Percentiles rank a stretch among this genome's conserved stretches.
Conservation (phyloP, 2,797 vertebrate genomes). For the Pseudochirops corinnae region DNA sequence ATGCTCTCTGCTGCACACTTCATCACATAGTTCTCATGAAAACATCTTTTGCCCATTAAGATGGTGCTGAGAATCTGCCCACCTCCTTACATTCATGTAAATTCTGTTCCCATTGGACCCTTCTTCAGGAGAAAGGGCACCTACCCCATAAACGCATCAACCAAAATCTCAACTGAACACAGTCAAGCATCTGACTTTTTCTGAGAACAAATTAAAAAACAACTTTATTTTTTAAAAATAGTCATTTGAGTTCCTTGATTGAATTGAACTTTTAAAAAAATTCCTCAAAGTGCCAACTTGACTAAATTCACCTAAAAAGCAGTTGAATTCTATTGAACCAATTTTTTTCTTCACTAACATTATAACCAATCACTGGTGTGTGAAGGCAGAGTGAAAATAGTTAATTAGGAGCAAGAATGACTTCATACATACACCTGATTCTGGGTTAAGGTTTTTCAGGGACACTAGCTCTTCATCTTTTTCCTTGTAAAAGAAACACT, state of each 20-base stretch:
- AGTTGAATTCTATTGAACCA: background rate
- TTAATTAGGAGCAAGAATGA: background rate
- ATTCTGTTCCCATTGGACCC: background rate
- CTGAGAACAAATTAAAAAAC: background rate
- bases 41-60: background rate
- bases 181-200: background rate
- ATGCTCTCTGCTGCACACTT: no score
- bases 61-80: conserved; percentile 21
- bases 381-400: background rate
- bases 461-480: background rate
- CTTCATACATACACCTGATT: background rate
- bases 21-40: background rate
- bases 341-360: background rate
- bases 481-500: background rate
- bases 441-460: background rate
- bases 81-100: background rate
- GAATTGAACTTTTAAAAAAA: background rate
- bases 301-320: conserved; percentile 22
- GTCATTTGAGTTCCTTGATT: background rate
- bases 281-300: background rate
- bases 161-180: background rate
- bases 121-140: conserved; percentile 10
- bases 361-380: background rate
- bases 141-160: conserved; percentile 15
- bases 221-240: background rate